Evolutionary conservation across 2,113 vertebrate species (phyloP), one percentile per base, ranked within the genome.

Genomic region (Cinclus cinclus): DNA sequence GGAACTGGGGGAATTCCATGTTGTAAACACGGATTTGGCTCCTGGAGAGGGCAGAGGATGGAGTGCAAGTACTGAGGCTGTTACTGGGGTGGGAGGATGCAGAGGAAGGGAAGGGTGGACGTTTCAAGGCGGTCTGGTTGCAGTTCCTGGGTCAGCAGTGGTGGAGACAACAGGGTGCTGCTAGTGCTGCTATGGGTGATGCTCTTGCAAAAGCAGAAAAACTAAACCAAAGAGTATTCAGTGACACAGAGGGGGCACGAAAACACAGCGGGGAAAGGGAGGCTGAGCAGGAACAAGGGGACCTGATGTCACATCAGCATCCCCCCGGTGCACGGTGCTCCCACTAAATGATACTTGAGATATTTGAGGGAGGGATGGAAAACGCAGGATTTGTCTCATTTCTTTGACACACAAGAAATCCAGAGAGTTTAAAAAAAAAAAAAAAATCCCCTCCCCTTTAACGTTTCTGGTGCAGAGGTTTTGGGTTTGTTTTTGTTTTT

Each of bases 211-310:
- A 86, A 96, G 96, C 95, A 96, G 90, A 70, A 92, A 68, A 79
- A 60, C 88, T 55, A 98, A 98, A 98, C 98, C 98, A 98, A 98
- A 98, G 98, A 98, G 98, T 96, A 95, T 98, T 97, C 96, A 71
- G 93, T 95, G 96, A 89, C 83, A 93, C 27, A 37, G 95, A 87
- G 89, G 83, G 92, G 39, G 96, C 94, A 23, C 15, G 89, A 60
- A 92, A 95, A 94, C 3, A 1, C 49, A 5, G 2, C 3, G 79
- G 89, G 91, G 67, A 80, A 69, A 63, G 64, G 85, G 90, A 77
- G 20, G 88, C 52, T 75, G 88, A 9, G 19, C 4, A 1, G 88
- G 63, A 94, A 52, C 37, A 56, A 70, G 44, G 78, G 79, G 78
- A 44, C 11, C 58, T 46, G 31, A 2, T 62, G 44, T 69, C 49